Evolutionary conservation across 2,888 invertebrate species (phyloP).

Genomic region (Dolichomitus sp.): DNA sequence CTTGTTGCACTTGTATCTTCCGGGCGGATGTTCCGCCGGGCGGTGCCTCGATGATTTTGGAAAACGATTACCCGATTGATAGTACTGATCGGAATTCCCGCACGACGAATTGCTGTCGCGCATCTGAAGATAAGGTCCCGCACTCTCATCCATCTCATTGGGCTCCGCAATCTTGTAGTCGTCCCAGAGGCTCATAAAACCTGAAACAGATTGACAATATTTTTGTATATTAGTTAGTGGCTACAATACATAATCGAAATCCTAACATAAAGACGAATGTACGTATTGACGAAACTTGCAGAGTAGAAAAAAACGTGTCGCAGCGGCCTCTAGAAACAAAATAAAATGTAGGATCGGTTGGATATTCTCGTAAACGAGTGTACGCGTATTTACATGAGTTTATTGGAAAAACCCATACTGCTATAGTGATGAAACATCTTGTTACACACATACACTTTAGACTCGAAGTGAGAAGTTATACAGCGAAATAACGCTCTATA

Average conservation of each 20-base stretch:
- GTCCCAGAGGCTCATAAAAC: conserved; percentile 72
- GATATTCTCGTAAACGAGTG: conserved; percentile 47
- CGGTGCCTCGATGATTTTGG: conserved; percentile 41
- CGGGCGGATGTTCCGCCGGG: conserved; percentile 9
- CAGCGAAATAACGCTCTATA: conserved; percentile 60
- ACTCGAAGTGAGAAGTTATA: conserved; percentile 55
- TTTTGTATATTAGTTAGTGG: conserved; percentile 45
- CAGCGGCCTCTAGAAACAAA: conserved; percentile 27
- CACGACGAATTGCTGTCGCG: conserved; percentile 31
- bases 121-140: conserved; percentile 49
- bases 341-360: conserved; percentile 45
- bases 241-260: conserved; percentile 6
- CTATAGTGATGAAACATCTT: conserved; percentile 59
- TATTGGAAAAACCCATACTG: conserved; percentile 62
- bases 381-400: conserved; percentile 68
- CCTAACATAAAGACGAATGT: neutral
- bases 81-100: conserved; percentile 35
- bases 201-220: conserved; percentile 76
- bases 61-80: conserved; percentile 29
- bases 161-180: conserved; percentile 69
- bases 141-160: conserved; percentile 55
- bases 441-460: conserved; percentile 59
- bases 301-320: neutral
- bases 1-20: conserved; percentile 74
- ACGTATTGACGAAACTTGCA: conserved; percentile 5